Percentiles rank a stretch among this genome's conserved stretches.
Conservation (phyloP, 2,888 invertebrate species). For the Eilema caniola region DNA sequence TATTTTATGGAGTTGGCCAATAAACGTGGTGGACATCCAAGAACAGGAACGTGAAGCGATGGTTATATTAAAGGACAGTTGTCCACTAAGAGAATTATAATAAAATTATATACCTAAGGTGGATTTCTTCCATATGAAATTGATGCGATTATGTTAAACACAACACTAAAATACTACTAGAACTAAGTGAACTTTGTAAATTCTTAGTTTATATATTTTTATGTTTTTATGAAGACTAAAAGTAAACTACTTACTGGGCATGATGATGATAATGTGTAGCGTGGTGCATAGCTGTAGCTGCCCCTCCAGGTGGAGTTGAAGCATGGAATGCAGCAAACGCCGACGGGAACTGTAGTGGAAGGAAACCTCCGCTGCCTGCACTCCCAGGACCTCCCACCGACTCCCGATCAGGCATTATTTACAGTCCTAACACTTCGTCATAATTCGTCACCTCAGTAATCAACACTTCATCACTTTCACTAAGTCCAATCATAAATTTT, state of each 20-base stretch:
- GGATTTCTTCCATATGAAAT: constrained; percentile 61
- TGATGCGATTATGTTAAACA: constrained; percentile 59
- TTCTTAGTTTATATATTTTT: neutral
- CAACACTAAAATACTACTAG: constrained; percentile 57
- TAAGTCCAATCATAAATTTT: constrained; percentile 47
- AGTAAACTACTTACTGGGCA: constrained; percentile 76
- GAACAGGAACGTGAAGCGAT: constrained; percentile 65
- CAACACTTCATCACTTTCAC: constrained; percentile 52
- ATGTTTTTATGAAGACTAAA: too few relatives aligned
- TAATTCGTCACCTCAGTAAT: constrained; percentile 58
- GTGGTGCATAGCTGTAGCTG: constrained; percentile 87
- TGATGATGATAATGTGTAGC: constrained; percentile 85
- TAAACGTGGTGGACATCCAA: constrained; percentile 71
- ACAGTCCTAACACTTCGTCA: constrained; percentile 70
- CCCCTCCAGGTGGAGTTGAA: constrained; percentile 87
- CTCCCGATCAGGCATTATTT: constrained; percentile 86
- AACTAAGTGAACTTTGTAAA: constrained; percentile 45
- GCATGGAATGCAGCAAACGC: constrained; percentile 89
- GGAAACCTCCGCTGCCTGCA: constrained; percentile 86
- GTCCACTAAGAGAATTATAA: constrained; percentile 67
- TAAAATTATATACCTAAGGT: constrained; percentile 78
- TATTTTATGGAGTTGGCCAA: constrained; percentile 78
- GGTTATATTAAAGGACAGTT: constrained; percentile 80
- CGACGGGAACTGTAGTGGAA: constrained; percentile 87
- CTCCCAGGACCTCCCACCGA: constrained; percentile 85